A percentile compares a stretch with the other conserved stretches of the same genome.
These are phyloP conservation scores for Acanthosepion pharaonis DNA, from an alignment of 2,888 invertebrate genomes.

Conservation along the genomic window DNA sequence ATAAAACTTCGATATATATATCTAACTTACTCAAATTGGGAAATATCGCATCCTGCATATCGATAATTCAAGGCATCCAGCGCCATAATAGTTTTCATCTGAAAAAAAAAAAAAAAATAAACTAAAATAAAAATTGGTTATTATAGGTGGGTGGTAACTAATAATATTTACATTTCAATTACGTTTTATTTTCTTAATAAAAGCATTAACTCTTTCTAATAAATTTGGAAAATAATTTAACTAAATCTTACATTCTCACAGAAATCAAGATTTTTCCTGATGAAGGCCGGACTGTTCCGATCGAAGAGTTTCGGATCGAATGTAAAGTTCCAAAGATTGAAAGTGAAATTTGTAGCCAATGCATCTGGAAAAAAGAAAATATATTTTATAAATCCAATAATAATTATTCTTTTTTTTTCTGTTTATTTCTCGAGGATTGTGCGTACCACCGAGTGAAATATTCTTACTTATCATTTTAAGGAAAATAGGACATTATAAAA, in stretches of 20 bases:
- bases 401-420: too few species aligned
- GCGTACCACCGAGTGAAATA: too few species aligned
- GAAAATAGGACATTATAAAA: too few species aligned
- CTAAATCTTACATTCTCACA: not conserved
- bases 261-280: not conserved
- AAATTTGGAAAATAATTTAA: not conserved
- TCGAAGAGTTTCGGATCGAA: constrained; percentile 17
- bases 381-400: too few species aligned
- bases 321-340: not conserved
- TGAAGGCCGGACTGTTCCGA: not conserved
- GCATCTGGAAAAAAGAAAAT: not conserved
- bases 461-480: too few species aligned
- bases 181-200: too few species aligned
- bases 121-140: too few species aligned
- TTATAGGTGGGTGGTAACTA: too few species aligned
- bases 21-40: not conserved
- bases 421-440: too few species aligned
- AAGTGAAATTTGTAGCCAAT: not conserved
- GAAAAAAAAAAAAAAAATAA: not conserved
- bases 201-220: too few species aligned
- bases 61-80: not conserved
- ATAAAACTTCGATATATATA: not conserved
- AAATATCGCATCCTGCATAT: not conserved
- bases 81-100: not conserved
- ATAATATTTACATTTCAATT: too few species aligned